phyloP scores from a whole-genome alignment of 1,140 invertebrate species.

The Nymphalis io region DNA sequence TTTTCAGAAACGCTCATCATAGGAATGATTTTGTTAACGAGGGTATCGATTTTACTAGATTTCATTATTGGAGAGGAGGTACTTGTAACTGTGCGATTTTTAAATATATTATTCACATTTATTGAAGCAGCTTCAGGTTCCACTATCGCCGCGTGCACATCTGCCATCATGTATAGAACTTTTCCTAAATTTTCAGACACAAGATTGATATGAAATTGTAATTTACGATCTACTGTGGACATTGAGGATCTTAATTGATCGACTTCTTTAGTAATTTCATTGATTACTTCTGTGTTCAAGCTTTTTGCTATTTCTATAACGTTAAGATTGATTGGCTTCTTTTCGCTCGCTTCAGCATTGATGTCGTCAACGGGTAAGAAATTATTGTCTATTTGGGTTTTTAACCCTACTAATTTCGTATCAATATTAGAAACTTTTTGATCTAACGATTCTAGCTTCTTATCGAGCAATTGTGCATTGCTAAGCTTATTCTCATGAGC shows the following conservation, averaged over 20 bases:
- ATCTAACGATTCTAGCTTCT: slow-evolving; percentile 85
- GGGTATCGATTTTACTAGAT: slow-evolving; percentile 88
- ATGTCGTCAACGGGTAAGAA: slow-evolving; percentile 89
- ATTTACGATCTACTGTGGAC: slow-evolving; percentile 89
- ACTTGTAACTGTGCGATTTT: slow-evolving; percentile 76
- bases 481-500: slow-evolving; percentile 58
- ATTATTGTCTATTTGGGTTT: slow-evolving; percentile 91
- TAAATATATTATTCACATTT: slow-evolving; percentile 74
- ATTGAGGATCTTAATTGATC: slow-evolving; percentile 87
- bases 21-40: slow-evolving; percentile 89
- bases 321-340: slow-evolving; percentile 90
- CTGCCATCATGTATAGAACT: slow-evolving; percentile 87
- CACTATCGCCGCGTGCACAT: slow-evolving; percentile 90
- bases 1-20: slow-evolving; percentile 92
- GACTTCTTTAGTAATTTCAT: slow-evolving; percentile 87
- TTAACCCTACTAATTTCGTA: slow-evolving; percentile 87
- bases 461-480: slow-evolving; percentile 81
- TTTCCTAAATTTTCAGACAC: slow-evolving; percentile 90
- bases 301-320: slow-evolving; percentile 89
- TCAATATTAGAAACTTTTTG: slow-evolving; percentile 91
- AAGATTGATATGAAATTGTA: slow-evolving; percentile 91
- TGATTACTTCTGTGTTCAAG: slow-evolving; percentile 88
- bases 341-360: slow-evolving; percentile 91
- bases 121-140: slow-evolving; percentile 82
- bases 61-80: slow-evolving; percentile 81